These are phyloP conservation scores for Gryon sp. DNA, from an alignment of 1,140 invertebrate genomes.

Conservation along the genomic window DNA sequence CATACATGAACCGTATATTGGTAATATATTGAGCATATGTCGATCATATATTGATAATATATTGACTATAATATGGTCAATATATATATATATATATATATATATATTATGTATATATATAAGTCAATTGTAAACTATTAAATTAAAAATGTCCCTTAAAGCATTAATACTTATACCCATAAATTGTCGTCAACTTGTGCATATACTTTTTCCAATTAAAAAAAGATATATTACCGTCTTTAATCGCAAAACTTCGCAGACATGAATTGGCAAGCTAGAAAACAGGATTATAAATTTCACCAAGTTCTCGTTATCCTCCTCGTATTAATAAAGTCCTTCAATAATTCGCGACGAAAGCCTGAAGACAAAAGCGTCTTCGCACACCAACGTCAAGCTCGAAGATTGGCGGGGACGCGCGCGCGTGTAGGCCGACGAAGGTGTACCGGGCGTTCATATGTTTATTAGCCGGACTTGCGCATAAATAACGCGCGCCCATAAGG, in stretches of 20 bases:
- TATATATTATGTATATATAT: too few relatives aligned
- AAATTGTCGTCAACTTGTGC: too few relatives aligned
- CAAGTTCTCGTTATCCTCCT: slow-evolving; percentile 36
- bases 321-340: slow-evolving; percentile 56
- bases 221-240: too few relatives aligned
- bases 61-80: too few relatives aligned
- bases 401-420: slow-evolving; percentile 50
- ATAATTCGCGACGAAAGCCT: slow-evolving; percentile 32
- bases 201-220: neutral
- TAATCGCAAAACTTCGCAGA: too few relatives aligned
- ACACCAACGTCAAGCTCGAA: slow-evolving; percentile 18
- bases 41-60: too few relatives aligned
- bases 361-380: slow-evolving; percentile 55
- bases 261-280: slow-evolving; percentile 11
- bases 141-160: too few relatives aligned
- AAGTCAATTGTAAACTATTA: too few relatives aligned
- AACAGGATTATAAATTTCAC: slow-evolving; percentile 45
- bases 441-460: slow-evolving; percentile 79
- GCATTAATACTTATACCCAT: too few relatives aligned
- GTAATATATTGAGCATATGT: too few relatives aligned
- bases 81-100: too few relatives aligned
- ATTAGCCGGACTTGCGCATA: slow-evolving; percentile 79
- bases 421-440: slow-evolving; percentile 72
- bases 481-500: slow-evolving; percentile 79
- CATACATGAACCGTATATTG: too few relatives aligned